Percentiles rank a stretch among this genome's conserved stretches.
These are phyloP conservation scores for Equus przewalskii DNA, from an alignment of 2,113 vertebrate species.

Conservation along the genomic window DNA sequence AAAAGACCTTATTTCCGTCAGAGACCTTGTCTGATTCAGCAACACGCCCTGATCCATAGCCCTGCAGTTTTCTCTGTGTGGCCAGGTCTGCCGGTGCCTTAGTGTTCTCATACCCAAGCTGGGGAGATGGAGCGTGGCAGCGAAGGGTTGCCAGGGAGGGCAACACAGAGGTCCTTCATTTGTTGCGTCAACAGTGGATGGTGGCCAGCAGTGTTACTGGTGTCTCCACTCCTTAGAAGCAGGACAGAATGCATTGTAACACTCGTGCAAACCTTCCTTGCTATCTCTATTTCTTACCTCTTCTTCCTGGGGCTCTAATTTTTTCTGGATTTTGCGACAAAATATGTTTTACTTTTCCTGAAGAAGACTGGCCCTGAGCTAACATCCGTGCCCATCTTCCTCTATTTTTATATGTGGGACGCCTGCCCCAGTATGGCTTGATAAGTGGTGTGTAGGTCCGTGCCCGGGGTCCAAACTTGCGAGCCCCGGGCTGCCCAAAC, in stretches of 20 bases:
- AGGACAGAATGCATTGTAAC: neutral
- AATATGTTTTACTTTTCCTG: neutral
- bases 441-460: no score
- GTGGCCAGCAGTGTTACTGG: accelerated
- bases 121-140: neutral
- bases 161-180: neutral
- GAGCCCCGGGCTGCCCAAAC: no score
- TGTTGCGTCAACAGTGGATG: accelerated
- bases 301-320: neutral
- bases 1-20: neutral
- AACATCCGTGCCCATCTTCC: no score
- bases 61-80: neutral
- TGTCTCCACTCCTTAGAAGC: accelerated
- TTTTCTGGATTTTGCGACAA: neutral
- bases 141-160: neutral
- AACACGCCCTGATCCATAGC: neutral
- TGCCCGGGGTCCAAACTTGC: no score
- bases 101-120: accelerated
- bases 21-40: neutral
- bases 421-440: no score
- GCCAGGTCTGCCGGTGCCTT: neutral
- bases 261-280: neutral
- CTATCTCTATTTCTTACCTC: accelerated
- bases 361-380: no score
- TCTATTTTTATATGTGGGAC: no score